A percentile compares a stretch with the other conserved stretches of the same genome.
These are phyloP conservation scores for Myiopsitta monachus DNA, from an alignment of 2,113 vertebrate species.

Conservation along the genomic window DNA sequence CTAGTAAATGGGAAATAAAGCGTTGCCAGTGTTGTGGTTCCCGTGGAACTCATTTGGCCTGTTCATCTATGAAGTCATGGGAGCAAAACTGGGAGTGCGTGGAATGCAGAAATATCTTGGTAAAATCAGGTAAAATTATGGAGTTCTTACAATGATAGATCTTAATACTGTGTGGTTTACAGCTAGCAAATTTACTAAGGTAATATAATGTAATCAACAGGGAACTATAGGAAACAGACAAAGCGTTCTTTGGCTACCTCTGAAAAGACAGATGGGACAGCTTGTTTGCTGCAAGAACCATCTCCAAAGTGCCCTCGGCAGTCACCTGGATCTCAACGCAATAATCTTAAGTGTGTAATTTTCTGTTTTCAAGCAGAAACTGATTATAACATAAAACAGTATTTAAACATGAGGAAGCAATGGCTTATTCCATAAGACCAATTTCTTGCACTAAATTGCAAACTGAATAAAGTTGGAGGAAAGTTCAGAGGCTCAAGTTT, in stretches of 20 bases:
- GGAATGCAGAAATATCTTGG: slow-evolving; percentile 82
- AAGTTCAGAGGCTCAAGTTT: background rate
- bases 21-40: slow-evolving; percentile 91
- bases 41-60: slow-evolving; percentile 90
- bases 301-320: slow-evolving; percentile 73
- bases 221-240: slow-evolving; percentile 55
- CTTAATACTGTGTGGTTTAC: background rate
- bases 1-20: slow-evolving; percentile 88
- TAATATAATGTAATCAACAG: slow-evolving; percentile 51
- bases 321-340: slow-evolving; percentile 62
- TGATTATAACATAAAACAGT: background rate
- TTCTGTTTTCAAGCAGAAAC: background rate
- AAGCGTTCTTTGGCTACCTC: slow-evolving; percentile 58
- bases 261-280: slow-evolving; percentile 53
- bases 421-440: background rate
- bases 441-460: background rate
- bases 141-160: background rate
- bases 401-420: background rate
- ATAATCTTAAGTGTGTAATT: slow-evolving; percentile 72
- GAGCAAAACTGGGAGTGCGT: slow-evolving; percentile 87
- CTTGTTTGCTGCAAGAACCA: slow-evolving; percentile 72
- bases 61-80: slow-evolving; percentile 79
- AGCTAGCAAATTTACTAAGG: background rate
- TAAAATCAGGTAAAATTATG: slow-evolving; percentile 80
- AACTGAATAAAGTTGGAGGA: background rate